Base-by-base conservation (phyloP, 2,797 vertebrate species). In the Oryzias sinensis region DNA sequence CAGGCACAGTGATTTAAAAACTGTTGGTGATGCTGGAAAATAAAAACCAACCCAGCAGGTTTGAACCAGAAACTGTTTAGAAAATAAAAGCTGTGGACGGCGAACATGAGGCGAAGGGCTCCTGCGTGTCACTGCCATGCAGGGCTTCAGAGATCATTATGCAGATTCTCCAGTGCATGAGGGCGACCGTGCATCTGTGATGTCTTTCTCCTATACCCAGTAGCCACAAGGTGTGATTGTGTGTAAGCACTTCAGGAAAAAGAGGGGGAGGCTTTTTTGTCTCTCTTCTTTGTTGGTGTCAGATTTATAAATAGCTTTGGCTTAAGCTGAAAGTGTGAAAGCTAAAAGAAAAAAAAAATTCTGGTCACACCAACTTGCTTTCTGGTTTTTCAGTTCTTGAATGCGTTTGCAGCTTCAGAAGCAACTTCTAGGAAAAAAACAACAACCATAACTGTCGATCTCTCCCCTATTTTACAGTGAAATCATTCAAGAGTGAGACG, bases 181-280 rank as follows among this genome's bases (percentile, higher is more conserved):
- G 43, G 64, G 76, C 15, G 62, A 55, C 65, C 68, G 69, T 75
- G 43, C 62, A 54, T 11, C 57, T 63, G 42, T 70, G 49, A 58
- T 79, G 72, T 75, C 78, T 77, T 67, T 71, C 74, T 64, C 71
- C 5, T 62, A 79, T 72, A 56, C 80, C 54, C 68, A 77, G 81
- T 77, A 81, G 85, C 76, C 72, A 78, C 79, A 80, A 51, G 29
- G 65, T 64, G 74, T 70, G 70, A 73, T 52, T 62, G 58, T 62
- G 60, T 56, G 25, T 59, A 62, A 22, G 68, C 45, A n/a, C 67
- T 46, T 53, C 64, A 41, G 46, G n/a, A 48, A 56, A 68, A 62
- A 20, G 53, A 66, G 53, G 43, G 47, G 50, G 33, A 18, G 46
- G n/a, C 8, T 37, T 37, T 37, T 9, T 22, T 22, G 2, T 22